Percentiles rank a stretch among this genome's conserved stretches.
phyloP scores from a whole-genome alignment of 1,140 invertebrate genomes.

The Pogonomyrmex barbatus region DNA sequence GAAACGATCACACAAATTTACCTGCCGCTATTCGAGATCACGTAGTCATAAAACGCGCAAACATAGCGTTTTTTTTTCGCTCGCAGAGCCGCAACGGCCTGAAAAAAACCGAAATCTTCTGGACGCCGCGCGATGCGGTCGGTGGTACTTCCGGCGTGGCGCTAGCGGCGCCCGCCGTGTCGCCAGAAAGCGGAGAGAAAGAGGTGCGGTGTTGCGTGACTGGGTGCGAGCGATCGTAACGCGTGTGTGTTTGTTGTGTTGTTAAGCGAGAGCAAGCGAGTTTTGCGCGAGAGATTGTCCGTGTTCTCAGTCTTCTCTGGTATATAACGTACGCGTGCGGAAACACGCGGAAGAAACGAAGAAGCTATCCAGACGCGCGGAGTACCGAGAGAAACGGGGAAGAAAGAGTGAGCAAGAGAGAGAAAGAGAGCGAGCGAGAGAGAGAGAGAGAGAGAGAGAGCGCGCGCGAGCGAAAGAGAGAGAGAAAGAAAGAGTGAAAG shows the following conservation, averaged over 20 bases:
- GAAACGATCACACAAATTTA: background rate
- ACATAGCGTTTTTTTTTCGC: no score
- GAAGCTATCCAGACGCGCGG: background rate
- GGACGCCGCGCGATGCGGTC: background rate
- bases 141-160: constrained; percentile 12
- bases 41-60: no score
- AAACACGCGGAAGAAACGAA: constrained; percentile 35
- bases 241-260: constrained; percentile 85
- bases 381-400: constrained; percentile 17
- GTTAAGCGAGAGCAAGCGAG: constrained; percentile 68
- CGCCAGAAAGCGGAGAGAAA: constrained; percentile 71
- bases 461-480: background rate
- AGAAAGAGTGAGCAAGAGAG: constrained; percentile 44
- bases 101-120: background rate
- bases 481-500: constrained; percentile 14
- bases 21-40: no score
- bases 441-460: constrained; percentile 21
- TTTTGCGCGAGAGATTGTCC: constrained; percentile 46
- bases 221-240: constrained; percentile 81
- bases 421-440: constrained; percentile 30
- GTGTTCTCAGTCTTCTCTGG: constrained; percentile 74
- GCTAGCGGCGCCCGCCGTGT: constrained; percentile 3
- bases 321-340: constrained; percentile 79
- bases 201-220: constrained; percentile 84
- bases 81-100: no score